phyloP scores from a whole-genome alignment of 2,113 vertebrate genomes.

The Orthonyx spaldingii region DNA sequence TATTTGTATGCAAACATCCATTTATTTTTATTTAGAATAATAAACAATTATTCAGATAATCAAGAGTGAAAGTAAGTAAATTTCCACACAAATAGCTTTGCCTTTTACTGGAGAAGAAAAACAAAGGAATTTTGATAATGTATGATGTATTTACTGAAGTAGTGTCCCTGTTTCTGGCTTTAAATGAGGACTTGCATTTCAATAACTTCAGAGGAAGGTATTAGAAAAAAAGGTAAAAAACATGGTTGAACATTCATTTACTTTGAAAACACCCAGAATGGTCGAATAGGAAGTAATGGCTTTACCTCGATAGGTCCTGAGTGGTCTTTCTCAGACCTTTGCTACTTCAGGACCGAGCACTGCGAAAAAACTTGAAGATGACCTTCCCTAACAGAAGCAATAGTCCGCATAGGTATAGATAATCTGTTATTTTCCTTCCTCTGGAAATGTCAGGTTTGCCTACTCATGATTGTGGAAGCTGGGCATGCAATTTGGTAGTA shows the following conservation, averaged over 20 bases:
- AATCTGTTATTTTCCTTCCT: not conserved
- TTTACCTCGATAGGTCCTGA: not conserved
- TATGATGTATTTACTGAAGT: not conserved
- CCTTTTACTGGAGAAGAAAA: conserved; percentile 31
- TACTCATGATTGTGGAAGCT: fast-evolving
- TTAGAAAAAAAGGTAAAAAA: not conserved
- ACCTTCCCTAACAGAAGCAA: not conserved
- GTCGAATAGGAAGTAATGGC: not conserved
- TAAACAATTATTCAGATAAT: conserved; percentile 53
- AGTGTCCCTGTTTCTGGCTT: conserved; percentile 21
- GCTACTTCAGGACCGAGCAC: not conserved
- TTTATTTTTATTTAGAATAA: conserved; percentile 60
- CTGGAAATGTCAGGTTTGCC: not conserved
- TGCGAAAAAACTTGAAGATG: not conserved
- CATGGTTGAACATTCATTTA: not conserved
- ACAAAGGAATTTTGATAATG: conserved; percentile 43
- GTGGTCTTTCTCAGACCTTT: not conserved
- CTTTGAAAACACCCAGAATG: not conserved
- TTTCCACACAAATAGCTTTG: conserved; percentile 18
- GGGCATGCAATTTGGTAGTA: not conserved
- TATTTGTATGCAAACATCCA: conserved; percentile 26
- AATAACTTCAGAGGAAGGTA: not conserved
- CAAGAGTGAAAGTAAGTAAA: conserved; percentile 17
- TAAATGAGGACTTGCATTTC: conserved; percentile 41
- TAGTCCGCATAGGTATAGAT: not conserved